A percentile compares a stretch with the other conserved stretches of the same genome.
phyloP scores from a whole-genome alignment of 2,888 invertebrate genomes.

The Drosophila seclusa region DNA sequence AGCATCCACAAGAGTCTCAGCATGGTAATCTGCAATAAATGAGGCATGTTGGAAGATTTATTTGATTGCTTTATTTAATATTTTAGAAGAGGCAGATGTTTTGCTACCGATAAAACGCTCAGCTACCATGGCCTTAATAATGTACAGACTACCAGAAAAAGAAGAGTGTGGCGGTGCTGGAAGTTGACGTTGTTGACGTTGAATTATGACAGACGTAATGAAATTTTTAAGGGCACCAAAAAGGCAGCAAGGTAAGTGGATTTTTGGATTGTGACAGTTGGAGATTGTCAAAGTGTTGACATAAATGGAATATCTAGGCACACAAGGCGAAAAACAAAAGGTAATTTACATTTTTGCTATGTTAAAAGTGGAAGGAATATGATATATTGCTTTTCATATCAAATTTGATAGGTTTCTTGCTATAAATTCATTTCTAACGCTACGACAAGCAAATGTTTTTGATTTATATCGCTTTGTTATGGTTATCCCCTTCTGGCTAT shows the following conservation, averaged over 20 bases:
- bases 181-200: slow-evolving; percentile 58
- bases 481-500: background rate
- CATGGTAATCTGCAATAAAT: slow-evolving; percentile 83
- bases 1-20: slow-evolving; percentile 22
- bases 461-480: background rate
- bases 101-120: slow-evolving; percentile 43
- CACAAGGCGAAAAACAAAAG: slow-evolving; percentile 7
- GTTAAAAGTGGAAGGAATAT: background rate
- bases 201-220: slow-evolving; percentile 75
- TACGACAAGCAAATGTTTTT: background rate
- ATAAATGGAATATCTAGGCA: slow-evolving; percentile 19
- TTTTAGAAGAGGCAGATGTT: slow-evolving; percentile 80
- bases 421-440: background rate
- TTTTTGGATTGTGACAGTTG: slow-evolving; percentile 44
- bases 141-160: slow-evolving; percentile 22
- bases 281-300: slow-evolving; percentile 42
- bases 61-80: slow-evolving; percentile 83
- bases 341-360: slow-evolving; percentile 25
- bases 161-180: background rate
- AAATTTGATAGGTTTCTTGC: background rate
- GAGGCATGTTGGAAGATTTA: slow-evolving; percentile 84
- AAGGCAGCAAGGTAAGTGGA: slow-evolving; percentile 30
- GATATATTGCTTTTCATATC: slow-evolving; percentile 12
- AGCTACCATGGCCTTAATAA: slow-evolving; percentile 17
- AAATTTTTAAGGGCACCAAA: slow-evolving; percentile 56